These are phyloP conservation scores for Lasaia peninsularis DNA, from an alignment of 1,140 invertebrate genomes.

Conservation along the genomic window DNA sequence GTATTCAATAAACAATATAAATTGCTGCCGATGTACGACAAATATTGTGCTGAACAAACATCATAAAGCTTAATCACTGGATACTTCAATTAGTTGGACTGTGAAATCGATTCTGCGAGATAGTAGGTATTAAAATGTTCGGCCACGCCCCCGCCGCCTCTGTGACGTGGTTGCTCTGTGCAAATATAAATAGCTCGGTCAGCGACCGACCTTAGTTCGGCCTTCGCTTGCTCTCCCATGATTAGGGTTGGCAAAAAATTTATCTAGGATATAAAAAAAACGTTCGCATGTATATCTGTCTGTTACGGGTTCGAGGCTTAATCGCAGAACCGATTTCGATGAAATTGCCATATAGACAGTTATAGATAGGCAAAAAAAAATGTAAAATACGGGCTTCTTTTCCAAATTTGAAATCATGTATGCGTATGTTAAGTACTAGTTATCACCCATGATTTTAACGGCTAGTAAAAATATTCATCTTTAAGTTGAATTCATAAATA, in stretches of 20 bases:
- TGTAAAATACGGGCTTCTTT: no score
- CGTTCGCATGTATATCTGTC: no score
- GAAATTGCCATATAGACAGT: no score
- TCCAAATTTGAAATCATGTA: no score
- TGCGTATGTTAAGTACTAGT: no score
- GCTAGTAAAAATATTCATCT: no score
- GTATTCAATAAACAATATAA: constrained; percentile 13
- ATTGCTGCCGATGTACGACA: constrained; percentile 11
- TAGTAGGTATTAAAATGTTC: constrained; percentile 6
- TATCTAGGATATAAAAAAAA: no score
- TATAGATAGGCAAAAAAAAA: no score
- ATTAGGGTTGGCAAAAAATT: constrained; percentile 31
- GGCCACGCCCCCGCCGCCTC: constrained; percentile 36
- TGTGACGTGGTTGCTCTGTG: constrained; percentile 30
- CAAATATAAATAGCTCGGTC: constrained; percentile 67
- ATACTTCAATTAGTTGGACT: constrained; percentile 16
- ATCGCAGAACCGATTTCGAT: no score
- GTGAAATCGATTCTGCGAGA: constrained; percentile 11
- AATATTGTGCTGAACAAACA: constrained; percentile 13
- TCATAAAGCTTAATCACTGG: constrained; percentile 14
- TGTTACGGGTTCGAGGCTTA: no score
- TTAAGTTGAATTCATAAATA: no score
- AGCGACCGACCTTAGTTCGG: constrained; percentile 61
- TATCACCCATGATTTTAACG: no score
- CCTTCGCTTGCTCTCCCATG: constrained; percentile 51